Base-by-base conservation (phyloP, 2,113 vertebrate genomes). In the Burhinus bistriatus region DNA sequence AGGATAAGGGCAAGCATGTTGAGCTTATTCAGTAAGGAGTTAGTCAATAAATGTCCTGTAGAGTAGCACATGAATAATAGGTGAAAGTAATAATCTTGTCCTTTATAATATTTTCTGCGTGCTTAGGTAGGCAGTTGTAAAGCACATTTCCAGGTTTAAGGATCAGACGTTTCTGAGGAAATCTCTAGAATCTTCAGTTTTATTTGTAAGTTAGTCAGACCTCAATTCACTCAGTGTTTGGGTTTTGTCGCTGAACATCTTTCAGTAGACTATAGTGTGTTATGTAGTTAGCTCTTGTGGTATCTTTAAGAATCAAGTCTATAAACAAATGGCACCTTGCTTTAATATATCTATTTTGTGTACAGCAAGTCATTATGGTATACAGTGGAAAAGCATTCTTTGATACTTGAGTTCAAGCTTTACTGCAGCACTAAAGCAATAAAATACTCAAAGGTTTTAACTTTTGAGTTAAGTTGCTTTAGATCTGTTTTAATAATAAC, bases 381-480 rank as follows among this genome's bases (percentile, higher is more conserved):
- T 71, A 44, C 44, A 72, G 65, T 79, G 32, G 59, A 49, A 87
- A 76, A 90, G 51, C 45, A 58, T 77, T 54, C 30, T 87, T n/a
- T 64, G 40, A 61, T 66, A 52, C 42, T 78, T 1, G 6, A 84
- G 38, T 55, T 90, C 45, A 87, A 87, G 61, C 32, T 80, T 87
- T 59, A 61, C 32, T 65, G 52, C 51, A 65, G 59, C 42, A 32
- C 22, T 57, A 78, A 93, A 91, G 40, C 73, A 84, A 66, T 80
- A 62, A 69, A 44, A 8, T 9, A 29, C 62, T 80, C 75, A 23
- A 38, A 61, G 83, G 34, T 88, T 36, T 69, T 20, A 86, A 80
- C 51, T 92, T 90, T 16, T 42, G 81, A 76, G 66, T 55, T 78
- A 40, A 36, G 12, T 77, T 96, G 83, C 70, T 93, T 87, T 72